Conservation (phyloP, 2,888 invertebrate species). For the Schizaphis graminum region DNA sequence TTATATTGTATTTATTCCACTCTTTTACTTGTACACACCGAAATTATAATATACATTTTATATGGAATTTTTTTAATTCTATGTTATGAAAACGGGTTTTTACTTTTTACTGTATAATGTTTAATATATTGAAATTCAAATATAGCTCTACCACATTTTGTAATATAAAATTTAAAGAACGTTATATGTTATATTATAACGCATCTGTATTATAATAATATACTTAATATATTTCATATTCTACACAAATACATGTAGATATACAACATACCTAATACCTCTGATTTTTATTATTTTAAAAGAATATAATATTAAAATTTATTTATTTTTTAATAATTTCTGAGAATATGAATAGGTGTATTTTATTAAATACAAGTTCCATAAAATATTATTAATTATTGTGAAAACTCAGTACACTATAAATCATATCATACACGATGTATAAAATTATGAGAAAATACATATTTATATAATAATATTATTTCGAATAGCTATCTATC, state of each 20-base stretch:
- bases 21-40: not conserved
- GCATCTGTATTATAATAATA: not conserved
- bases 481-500: not conserved
- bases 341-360: not conserved
- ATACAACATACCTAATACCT: not conserved
- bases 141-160: not conserved
- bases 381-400: not conserved
- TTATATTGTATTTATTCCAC: not conserved
- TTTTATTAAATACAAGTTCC: not conserved
- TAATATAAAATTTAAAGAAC: not conserved
- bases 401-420: not conserved
- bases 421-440: not conserved
- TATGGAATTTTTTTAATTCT: constrained; percentile 14
- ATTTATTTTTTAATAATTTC: not conserved
- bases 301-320: not conserved
- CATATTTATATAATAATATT: not conserved
- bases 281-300: not conserved
- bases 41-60: not conserved
- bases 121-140: not conserved
- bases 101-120: not conserved
- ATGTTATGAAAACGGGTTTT: not conserved
- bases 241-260: not conserved
- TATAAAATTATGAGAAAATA: not conserved
- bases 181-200: not conserved
- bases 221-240: not conserved